Evolutionary conservation across 2,113 vertebrate genomes (phyloP), one percentile per base, ranked within the genome.

Genomic region (Anas platyrhynchos): DNA sequence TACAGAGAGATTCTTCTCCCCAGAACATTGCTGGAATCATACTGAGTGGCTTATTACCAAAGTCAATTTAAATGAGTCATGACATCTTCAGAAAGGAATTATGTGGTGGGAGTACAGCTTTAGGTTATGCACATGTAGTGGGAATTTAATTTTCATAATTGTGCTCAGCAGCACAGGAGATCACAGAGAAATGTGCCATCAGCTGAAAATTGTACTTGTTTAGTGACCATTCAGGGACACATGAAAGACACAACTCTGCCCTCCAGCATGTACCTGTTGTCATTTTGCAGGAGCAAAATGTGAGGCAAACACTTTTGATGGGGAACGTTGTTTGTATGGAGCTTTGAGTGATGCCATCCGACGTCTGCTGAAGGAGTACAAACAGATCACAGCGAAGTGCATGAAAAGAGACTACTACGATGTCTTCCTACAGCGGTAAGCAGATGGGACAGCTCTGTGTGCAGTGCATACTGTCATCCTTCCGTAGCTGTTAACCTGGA

Each of bases 241-340:
- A 7, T 34, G 52, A 44, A 38, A 8, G 76, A 29, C 73, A 13
- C 55, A 61, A 7, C 36, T 83, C 36, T 80, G 58, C 63, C 74
- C 69, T 34, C 36, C 86, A 52, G 18, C 17, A 1, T 29, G 8
- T 72, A 26, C 44, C 63, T 94, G 66, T 79, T 71, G 9, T 41
- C 16, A 11, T 48, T 61, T 63, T 75, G 32, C 95, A 99, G 99
- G 99, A 75, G 99, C 99, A 2, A 99, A 98, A 96, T 99, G 99
- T 73, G 99, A 99, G 94, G 99, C 98, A 85, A 99, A 99, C 98
- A 99, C 99, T 4, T 99, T 99, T 73, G 99, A 99, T 44, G 99
- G 99, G 1, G 99, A 99, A 17, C 98, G 99, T 26, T 99, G 99
- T 86, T 97, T 99, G 82, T 99, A 99, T 2, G 99, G 99, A 43